These are phyloP conservation scores for Malacosoma neustria DNA, from an alignment of 2,888 invertebrate species.

Conservation along the genomic window DNA sequence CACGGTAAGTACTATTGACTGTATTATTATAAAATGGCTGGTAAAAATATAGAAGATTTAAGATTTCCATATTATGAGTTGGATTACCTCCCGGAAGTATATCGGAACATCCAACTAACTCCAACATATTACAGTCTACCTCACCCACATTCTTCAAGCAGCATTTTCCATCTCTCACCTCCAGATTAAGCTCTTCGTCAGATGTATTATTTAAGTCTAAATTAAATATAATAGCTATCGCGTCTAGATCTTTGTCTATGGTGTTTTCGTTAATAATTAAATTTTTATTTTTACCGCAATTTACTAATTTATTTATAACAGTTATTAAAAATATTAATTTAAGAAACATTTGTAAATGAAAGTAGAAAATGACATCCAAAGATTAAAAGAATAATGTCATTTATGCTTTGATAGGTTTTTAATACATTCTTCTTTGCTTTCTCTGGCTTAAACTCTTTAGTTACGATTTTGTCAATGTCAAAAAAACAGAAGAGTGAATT, in stretches of 20 bases:
- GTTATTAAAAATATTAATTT: not conserved
- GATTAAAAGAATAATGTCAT: too few relatives aligned
- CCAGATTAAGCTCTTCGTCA: constrained; percentile 29
- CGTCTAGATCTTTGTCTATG: constrained; percentile 14
- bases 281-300: constrained; percentile 8
- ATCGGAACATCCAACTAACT: constrained; percentile 30
- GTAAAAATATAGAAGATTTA: constrained; percentile 1
- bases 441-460: too few relatives aligned
- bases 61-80: too few relatives aligned
- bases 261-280: constrained; percentile 24
- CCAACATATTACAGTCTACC: constrained; percentile 35
- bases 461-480: too few relatives aligned
- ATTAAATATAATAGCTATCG: constrained; percentile 34
- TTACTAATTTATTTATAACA: not conserved
- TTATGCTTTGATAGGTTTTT: too few relatives aligned
- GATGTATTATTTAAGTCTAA: constrained; percentile 39
- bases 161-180: constrained; percentile 40
- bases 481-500: too few relatives aligned
- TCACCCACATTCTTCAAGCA: constrained; percentile 29
- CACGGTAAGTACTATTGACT: too few relatives aligned
- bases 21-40: too few relatives aligned
- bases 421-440: too few relatives aligned
- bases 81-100: constrained; percentile 32
- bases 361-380: constrained; percentile 8
- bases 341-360: constrained; percentile 14